Evolutionary conservation across 37 sponge, comb jelly and placozoan species (phyloP).

Genomic region (Chondrosia reniformis): DNA sequence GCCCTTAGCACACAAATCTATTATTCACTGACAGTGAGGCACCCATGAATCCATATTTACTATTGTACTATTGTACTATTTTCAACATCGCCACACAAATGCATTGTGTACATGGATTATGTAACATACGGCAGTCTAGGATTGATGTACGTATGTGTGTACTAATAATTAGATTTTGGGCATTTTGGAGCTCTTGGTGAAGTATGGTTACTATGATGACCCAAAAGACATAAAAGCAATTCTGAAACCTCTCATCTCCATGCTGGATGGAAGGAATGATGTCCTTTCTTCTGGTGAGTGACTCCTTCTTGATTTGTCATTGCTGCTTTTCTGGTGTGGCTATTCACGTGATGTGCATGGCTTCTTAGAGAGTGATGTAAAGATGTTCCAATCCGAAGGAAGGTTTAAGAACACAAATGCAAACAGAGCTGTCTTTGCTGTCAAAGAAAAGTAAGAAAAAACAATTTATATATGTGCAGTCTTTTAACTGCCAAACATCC

Average conservation of each 20-base stretch:
- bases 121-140: background rate
- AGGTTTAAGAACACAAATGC: background rate
- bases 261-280: conserved; percentile 75
- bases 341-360: background rate
- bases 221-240: conserved; percentile 55
- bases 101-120: background rate
- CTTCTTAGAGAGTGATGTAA: background rate
- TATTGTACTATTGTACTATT: too few relatives aligned
- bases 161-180: conserved; percentile 27
- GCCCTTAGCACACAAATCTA: too few relatives aligned
- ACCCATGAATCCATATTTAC: too few relatives aligned
- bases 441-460: background rate
- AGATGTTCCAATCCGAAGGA: background rate
- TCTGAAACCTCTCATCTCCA: conserved; percentile 35
- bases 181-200: conserved; percentile 55
- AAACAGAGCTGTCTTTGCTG: conserved; percentile 3
- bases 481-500: background rate
- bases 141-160: background rate
- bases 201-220: conserved; percentile 77
- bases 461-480: too few relatives aligned
- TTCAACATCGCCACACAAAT: too few relatives aligned
- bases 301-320: background rate
- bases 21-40: too few relatives aligned
- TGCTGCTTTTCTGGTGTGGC: background rate
- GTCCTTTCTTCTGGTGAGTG: background rate